Percentiles rank a stretch among this genome's conserved stretches.
Conservation (phyloP, 1,140 invertebrate genomes). For the Drosophila nannoptera region DNA sequence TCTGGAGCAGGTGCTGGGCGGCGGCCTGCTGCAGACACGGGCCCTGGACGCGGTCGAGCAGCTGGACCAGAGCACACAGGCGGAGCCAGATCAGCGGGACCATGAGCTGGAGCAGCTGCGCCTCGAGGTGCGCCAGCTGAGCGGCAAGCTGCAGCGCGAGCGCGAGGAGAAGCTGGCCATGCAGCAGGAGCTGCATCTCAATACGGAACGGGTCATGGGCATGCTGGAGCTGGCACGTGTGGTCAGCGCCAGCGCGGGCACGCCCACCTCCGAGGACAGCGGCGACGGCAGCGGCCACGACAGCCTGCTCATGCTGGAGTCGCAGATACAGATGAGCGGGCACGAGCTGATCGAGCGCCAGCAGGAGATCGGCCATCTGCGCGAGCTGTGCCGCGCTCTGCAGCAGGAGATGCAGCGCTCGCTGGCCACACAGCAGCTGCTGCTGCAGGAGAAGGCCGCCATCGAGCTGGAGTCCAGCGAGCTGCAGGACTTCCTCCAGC, state of each 20-base stretch:
- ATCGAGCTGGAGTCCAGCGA: conserved; percentile 85
- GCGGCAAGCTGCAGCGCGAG: conserved; percentile 81
- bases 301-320: conserved; percentile 86
- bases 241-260: conserved; percentile 67
- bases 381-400: conserved; percentile 83
- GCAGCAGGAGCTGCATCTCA: conserved; percentile 85
- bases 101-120: conserved; percentile 82
- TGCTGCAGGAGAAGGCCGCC: conserved; percentile 86
- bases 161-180: conserved; percentile 85
- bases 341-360: conserved; percentile 87
- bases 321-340: conserved; percentile 86
- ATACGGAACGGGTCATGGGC: conserved; percentile 85
- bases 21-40: conserved; percentile 78
- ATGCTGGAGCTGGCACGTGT: conserved; percentile 81
- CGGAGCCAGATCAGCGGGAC: conserved; percentile 82
- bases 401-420: conserved; percentile 81
- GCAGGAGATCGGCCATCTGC: conserved; percentile 86
- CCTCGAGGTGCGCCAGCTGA: conserved; percentile 80
- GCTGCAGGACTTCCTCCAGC: conserved; percentile 88
- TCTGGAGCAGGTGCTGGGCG: conserved; percentile 85
- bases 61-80: conserved; percentile 83
- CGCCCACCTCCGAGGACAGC: conserved; percentile 80
- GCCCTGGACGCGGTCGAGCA: conserved; percentile 79
- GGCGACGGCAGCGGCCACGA: conserved; percentile 82
- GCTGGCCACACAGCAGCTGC: conserved; percentile 83